Conservation (phyloP, 1,140 invertebrate genomes). For the Sinella curviseta region DNA sequence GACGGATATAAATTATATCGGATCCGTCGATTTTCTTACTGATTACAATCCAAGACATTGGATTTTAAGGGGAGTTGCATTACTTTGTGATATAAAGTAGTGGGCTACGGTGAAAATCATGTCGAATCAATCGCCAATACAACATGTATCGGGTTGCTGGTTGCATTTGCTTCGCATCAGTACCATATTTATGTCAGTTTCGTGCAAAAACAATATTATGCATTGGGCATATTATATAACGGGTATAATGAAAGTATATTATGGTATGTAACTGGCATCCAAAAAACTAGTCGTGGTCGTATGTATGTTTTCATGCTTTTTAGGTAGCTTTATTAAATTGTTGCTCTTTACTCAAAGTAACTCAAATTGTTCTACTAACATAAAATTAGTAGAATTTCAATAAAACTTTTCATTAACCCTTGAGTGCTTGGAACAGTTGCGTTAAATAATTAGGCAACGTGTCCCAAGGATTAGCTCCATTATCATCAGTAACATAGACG, state of each 20-base stretch:
- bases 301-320: background rate
- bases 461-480: conserved; percentile 40
- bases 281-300: too few species aligned
- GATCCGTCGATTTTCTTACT: conserved; percentile 91
- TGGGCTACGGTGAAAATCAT: background rate
- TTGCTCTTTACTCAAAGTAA: background rate
- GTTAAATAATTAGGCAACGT: conserved; percentile 30
- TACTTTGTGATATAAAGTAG: conserved; percentile 97
- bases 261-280: too few species aligned
- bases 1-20: conserved; percentile 92
- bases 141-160: too few species aligned
- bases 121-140: background rate
- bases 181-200: too few species aligned
- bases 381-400: background rate
- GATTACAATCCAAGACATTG: conserved; percentile 86
- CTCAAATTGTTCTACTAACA: background rate
- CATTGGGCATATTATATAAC: too few species aligned
- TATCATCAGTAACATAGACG: conserved; percentile 41
- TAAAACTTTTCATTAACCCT: background rate
- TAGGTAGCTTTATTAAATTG: too few species aligned
- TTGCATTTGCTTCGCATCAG: too few species aligned
- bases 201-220: too few species aligned
- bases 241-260: too few species aligned
- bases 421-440: conserved; percentile 31
- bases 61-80: conserved; percentile 87